Percentiles rank a stretch among this genome's conserved stretches.
These are phyloP conservation scores for Hypotaenidia philippensis DNA, from an alignment of 2,797 vertebrate species.

Conservation along the genomic window DNA sequence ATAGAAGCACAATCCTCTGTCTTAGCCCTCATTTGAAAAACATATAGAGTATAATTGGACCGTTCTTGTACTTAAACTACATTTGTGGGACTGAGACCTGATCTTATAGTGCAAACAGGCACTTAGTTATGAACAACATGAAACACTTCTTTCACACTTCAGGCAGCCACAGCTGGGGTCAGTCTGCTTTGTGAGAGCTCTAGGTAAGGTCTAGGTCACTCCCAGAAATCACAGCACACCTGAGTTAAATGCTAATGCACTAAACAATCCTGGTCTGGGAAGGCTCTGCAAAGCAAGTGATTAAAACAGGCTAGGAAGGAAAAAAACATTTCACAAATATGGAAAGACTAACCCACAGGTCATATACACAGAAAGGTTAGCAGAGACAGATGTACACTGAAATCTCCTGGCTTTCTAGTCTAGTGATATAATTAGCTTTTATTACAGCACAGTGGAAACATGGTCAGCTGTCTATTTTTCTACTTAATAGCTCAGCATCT, in stretches of 20 bases:
- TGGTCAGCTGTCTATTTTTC: background rate
- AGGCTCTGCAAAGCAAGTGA: background rate
- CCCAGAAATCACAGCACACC: background rate
- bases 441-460: background rate
- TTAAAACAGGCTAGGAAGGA: background rate
- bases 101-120: background rate
- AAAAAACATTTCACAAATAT: background rate
- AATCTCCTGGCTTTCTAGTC: background rate
- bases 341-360: background rate
- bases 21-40: background rate
- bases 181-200: background rate
- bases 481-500: background rate
- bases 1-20: fast-evolving
- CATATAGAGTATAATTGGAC: fast-evolving
- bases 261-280: background rate
- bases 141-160: fast-evolving
- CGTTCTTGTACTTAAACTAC: background rate
- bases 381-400: background rate
- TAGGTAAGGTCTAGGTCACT: background rate
- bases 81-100: background rate
- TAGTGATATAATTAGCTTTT: background rate
- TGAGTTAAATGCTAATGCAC: background rate
- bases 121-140: fast-evolving
- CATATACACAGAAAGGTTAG: background rate
- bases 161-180: background rate